Evolutionary conservation across 35 echinoderm and acorn worm species (phyloP).

Genomic region (Nesometra sesokonis): DNA sequence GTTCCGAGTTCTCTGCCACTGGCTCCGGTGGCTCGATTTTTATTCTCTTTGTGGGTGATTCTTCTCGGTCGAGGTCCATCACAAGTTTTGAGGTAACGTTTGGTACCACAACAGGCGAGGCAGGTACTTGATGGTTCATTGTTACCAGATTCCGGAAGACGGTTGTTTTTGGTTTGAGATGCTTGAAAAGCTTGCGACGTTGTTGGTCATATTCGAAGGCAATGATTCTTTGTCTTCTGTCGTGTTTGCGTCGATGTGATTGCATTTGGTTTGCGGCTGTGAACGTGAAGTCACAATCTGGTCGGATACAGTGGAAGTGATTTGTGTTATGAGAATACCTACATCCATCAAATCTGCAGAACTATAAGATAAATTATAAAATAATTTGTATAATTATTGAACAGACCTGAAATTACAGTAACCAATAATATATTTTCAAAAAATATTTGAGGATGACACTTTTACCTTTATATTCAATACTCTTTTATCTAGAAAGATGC

Average conservation of each 20-base stretch:
- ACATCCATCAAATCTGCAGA: conserved; percentile 76
- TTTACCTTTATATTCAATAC: no score
- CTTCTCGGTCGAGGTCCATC: neutral
- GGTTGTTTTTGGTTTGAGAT: neutral
- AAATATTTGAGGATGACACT: no score
- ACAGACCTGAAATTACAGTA: no score
- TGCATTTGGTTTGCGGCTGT: conserved; percentile 99
- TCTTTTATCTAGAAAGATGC: no score
- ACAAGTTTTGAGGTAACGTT: neutral
- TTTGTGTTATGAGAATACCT: conserved; percentile 90
- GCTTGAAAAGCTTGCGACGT: conserved; percentile 21
- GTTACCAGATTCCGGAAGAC: neutral
- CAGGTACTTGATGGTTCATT: neutral
- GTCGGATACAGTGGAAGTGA: conserved; percentile 98
- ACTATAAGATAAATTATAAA: conserved; percentile 33
- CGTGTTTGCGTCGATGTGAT: conserved; percentile 96
- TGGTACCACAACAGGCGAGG: neutral
- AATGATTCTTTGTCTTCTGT: conserved; percentile 83
- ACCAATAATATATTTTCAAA: no score
- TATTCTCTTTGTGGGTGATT: neutral
- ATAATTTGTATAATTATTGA: no score
- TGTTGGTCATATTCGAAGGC: conserved; percentile 66
- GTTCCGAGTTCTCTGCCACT: neutral
- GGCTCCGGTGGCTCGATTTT: neutral
- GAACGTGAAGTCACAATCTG: conserved; percentile 86